phyloP scores from a whole-genome alignment of 2,888 invertebrate species.

The Sinotaia quadrata region DNA sequence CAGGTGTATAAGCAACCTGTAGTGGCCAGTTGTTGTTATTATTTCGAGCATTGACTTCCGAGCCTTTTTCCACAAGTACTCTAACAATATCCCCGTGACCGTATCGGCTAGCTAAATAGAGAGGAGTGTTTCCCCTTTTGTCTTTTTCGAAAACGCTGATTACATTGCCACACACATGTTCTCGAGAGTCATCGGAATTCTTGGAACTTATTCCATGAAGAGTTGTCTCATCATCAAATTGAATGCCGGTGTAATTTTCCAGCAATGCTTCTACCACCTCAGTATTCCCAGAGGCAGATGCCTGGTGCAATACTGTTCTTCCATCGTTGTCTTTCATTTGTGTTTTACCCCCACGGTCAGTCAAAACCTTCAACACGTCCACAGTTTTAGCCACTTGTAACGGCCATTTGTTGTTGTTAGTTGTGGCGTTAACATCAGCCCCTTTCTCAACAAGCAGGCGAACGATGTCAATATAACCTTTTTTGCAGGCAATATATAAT shows the following conservation, averaged over 20 bases:
- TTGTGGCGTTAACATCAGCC: neutral
- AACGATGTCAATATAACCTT: neutral
- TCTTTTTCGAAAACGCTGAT: no score
- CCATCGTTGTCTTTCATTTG: neutral
- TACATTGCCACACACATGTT: no score
- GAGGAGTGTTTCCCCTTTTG: neutral
- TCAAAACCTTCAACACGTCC: no score
- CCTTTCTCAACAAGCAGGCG: neutral
- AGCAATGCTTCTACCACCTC: conserved; percentile 84
- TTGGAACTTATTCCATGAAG: no score
- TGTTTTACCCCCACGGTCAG: no score
- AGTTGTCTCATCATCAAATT: no score
- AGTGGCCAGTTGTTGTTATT: no score
- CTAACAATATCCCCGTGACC: neutral
- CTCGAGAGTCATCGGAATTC: no score
- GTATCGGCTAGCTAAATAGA: neutral
- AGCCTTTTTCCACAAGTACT: neutral
- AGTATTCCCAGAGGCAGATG: conserved; percentile 76
- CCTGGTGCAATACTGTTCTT: neutral
- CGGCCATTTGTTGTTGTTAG: no score
- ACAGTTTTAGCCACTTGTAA: no score
- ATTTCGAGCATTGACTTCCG: neutral
- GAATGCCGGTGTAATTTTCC: neutral
- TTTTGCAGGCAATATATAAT: neutral
- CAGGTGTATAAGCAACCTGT: no score